Conservation (phyloP, 2,113 vertebrate genomes). For the Seriola dumerili region DNA sequence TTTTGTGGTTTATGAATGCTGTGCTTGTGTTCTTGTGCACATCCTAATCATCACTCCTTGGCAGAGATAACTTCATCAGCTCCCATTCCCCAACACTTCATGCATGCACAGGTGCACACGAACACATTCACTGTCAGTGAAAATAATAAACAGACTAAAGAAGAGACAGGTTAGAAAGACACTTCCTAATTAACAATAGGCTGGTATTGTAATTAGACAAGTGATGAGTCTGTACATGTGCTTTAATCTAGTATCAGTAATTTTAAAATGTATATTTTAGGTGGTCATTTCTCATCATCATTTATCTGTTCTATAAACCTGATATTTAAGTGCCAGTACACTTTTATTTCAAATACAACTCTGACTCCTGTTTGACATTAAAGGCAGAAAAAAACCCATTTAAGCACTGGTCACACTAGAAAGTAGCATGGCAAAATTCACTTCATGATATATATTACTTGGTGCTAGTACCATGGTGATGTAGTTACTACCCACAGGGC, state of each 20-base stretch:
- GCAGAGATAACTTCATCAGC: slow-evolving; percentile 37
- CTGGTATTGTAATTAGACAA: slow-evolving; percentile 46
- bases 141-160: slow-evolving; percentile 54
- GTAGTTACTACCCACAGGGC: no score
- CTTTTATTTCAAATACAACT: background rate
- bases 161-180: slow-evolving; percentile 36
- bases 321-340: background rate
- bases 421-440: no score
- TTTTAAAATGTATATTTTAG: background rate
- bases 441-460: no score
- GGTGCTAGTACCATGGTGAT: no score
- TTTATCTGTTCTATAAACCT: background rate
- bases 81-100: background rate
- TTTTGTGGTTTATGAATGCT: slow-evolving; percentile 9
- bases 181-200: slow-evolving; percentile 50
- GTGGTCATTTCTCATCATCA: background rate
- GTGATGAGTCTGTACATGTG: slow-evolving; percentile 17
- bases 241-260: slow-evolving; percentile 21
- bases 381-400: background rate
- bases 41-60: slow-evolving; percentile 10
- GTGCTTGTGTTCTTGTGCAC: background rate
- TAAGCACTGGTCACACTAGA: background rate
- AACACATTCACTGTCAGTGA: slow-evolving; percentile 10
- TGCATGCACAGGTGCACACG: slow-evolving; percentile 10
- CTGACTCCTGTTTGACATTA: background rate